phyloP scores from a whole-genome alignment of 2,888 invertebrate species.

The Arge pagana region DNA sequence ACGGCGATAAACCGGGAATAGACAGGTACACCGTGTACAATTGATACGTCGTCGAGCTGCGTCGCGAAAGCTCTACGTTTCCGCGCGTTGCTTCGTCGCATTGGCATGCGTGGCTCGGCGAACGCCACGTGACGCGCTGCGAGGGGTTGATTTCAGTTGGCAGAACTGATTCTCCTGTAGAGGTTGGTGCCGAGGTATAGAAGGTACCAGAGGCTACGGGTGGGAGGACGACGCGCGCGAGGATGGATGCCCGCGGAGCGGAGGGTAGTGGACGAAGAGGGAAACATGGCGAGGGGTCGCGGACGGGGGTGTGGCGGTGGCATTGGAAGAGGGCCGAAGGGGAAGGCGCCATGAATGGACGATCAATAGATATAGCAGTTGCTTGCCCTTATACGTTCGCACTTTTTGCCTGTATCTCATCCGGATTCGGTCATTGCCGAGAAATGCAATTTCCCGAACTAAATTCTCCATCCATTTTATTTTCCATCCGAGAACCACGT shows the following conservation, averaged over 20 bases:
- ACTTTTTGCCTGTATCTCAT: constrained; percentile 21
- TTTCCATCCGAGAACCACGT: too few species aligned
- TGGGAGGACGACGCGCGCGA: constrained; percentile 28
- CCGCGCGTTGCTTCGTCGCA: not conserved
- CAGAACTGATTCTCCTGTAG: constrained; percentile 37
- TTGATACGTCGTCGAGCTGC: constrained; percentile 9
- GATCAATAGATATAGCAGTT: constrained; percentile 53
- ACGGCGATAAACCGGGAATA: too few species aligned
- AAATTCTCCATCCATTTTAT: too few species aligned
- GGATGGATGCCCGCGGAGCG: constrained; percentile 21
- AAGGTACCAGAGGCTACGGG: constrained; percentile 19
- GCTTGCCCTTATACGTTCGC: constrained; percentile 28
- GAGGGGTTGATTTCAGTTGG: constrained; percentile 41
- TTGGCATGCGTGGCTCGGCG: constrained; percentile 33
- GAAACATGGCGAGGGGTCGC: constrained; percentile 25
- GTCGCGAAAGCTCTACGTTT: constrained; percentile 5
- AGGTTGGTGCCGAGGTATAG: constrained; percentile 12
- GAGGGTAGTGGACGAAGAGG: not conserved
- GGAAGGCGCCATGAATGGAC: constrained; percentile 52
- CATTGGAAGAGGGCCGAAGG: constrained; percentile 31
- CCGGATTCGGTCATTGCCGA: not conserved
- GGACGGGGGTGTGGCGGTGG: constrained; percentile 29
- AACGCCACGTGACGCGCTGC: constrained; percentile 40
- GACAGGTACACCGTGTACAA: constrained; percentile 11
- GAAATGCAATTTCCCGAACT: too few species aligned